A percentile compares a stretch with the other conserved stretches of the same genome.
Conservation (phyloP, 2,113 vertebrate genomes). For the Delphinapterus leucas region DNA sequence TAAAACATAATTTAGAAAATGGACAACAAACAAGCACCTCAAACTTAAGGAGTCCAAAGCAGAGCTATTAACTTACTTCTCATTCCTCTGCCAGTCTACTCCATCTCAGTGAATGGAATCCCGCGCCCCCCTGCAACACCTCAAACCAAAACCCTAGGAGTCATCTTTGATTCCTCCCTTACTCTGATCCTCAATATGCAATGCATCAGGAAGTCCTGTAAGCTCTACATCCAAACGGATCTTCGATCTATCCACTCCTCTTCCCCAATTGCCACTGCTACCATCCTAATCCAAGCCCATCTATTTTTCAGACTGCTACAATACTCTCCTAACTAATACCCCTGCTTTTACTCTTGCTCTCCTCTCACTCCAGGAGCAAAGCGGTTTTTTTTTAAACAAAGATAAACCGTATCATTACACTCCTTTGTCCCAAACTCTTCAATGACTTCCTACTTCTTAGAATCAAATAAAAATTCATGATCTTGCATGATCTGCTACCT, state of each 20-base stretch:
- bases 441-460: neutral
- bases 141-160: neutral
- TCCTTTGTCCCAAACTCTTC: neutral
- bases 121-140: neutral
- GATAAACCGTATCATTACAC: neutral
- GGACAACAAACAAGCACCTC: neutral
- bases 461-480: slow-evolving; percentile 6
- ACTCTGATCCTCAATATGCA: neutral
- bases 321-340: neutral
- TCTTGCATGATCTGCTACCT: neutral
- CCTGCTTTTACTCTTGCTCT: slow-evolving; percentile 4
- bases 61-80: neutral
- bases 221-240: neutral
- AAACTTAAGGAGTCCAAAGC: neutral
- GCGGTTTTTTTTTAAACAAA: neutral
- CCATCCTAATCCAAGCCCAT: neutral
- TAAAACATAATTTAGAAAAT: slow-evolving; percentile 16
- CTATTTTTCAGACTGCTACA: neutral
- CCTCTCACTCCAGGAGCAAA: neutral
- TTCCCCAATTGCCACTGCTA: neutral
- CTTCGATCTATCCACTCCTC: neutral
- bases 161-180: neutral
- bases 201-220: neutral
- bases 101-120: neutral
- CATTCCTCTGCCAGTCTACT: neutral